Percentiles rank a stretch among this genome's conserved stretches.
These are phyloP conservation scores for Parazoanthus swiftii DNA, from an alignment of 92 coral and sea anemone genomes.

Conservation along the genomic window DNA sequence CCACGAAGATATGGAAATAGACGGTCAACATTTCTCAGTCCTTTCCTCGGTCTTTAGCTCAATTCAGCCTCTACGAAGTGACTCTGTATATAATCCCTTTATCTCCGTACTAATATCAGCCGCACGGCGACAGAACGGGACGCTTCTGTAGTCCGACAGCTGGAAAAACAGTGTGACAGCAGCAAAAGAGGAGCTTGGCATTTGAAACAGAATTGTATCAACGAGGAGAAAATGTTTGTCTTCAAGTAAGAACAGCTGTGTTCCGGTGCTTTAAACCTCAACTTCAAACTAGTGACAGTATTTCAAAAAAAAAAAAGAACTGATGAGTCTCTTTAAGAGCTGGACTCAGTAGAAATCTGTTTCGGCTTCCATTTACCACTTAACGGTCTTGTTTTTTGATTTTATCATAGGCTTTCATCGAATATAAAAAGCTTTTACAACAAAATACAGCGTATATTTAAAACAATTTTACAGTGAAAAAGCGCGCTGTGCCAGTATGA, in stretches of 20 bases:
- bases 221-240: not conserved
- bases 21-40: not conserved
- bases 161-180: slow-evolving; percentile 5
- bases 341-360: no score
- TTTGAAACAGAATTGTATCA: not conserved
- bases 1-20: not conserved
- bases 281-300: no score
- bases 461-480: no score
- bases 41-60: not conserved
- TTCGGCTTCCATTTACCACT: not conserved
- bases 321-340: not conserved
- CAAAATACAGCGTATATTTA: no score
- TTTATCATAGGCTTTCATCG: not conserved
- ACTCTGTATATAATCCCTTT: not conserved
- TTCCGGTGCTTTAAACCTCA: not conserved
- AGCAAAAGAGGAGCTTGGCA: not conserved
- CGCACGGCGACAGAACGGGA: not conserved
- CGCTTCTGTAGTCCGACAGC: not conserved
- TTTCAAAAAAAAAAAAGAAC: not conserved
- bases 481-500: not conserved
- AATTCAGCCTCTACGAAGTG: no score
- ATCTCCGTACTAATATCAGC: not conserved
- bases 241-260: not conserved
- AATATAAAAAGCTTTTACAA: no score
- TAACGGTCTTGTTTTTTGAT: not conserved